Evolutionary conservation across 2,888 invertebrate genomes (phyloP).

Genomic region (Drosophila flavopinicola): DNA sequence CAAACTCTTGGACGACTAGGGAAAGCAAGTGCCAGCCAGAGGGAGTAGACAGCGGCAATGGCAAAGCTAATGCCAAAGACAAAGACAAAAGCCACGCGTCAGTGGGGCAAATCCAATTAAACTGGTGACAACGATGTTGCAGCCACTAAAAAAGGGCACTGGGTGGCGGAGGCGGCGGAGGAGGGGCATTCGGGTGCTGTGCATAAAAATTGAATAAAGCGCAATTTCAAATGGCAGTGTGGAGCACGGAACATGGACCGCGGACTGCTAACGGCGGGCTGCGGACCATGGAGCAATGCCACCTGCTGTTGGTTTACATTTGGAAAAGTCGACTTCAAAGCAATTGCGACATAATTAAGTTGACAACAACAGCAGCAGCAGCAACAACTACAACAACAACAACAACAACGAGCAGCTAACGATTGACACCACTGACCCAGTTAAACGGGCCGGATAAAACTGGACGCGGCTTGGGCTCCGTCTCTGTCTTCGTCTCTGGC

Average conservation of each 20-base stretch:
- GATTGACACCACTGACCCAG: slow-evolving; percentile 77
- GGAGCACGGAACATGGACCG: slow-evolving; percentile 17
- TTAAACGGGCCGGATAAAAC: slow-evolving; percentile 60
- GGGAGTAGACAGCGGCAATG: slow-evolving; percentile 2
- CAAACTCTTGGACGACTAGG: slow-evolving; percentile 25
- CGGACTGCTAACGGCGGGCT: slow-evolving; percentile 1
- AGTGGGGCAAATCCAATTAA: slow-evolving; percentile 74
- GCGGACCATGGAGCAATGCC: slow-evolving; percentile 45
- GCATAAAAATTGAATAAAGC: slow-evolving; percentile 75
- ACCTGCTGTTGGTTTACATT: slow-evolving; percentile 63
- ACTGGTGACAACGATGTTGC: slow-evolving; percentile 64
- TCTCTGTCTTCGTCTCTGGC: slow-evolving; percentile 6
- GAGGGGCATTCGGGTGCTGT: slow-evolving; percentile 9
- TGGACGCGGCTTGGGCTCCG: slow-evolving; percentile 40
- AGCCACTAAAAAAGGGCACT: slow-evolving; percentile 62
- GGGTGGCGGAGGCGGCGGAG: neutral
- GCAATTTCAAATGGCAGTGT: slow-evolving; percentile 64
- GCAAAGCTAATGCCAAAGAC: slow-evolving; percentile 55
- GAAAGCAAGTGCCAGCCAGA: slow-evolving; percentile 10
- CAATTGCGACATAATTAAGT: slow-evolving; percentile 79
- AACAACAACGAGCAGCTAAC: slow-evolving; percentile 49
- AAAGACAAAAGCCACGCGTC: slow-evolving; percentile 50
- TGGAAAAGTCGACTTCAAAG: slow-evolving; percentile 76
- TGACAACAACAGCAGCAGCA: slow-evolving; percentile 70
- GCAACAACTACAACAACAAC: slow-evolving; percentile 32